Conservation (phyloP, 1,140 invertebrate genomes). For the Philotrypesis tridentata region DNA sequence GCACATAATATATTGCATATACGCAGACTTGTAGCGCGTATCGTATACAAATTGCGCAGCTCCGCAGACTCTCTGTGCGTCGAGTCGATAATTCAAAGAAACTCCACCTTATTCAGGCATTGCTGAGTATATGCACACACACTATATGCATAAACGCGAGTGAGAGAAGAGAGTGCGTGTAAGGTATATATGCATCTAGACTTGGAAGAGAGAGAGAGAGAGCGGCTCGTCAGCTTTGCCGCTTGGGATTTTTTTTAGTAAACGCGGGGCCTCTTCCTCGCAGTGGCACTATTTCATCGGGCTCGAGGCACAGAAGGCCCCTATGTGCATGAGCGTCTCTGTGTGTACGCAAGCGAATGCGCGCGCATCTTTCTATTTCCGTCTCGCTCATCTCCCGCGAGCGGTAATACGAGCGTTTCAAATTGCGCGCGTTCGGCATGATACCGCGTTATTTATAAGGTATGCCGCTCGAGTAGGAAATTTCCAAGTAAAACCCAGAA, state of each 20-base stretch:
- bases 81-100: background rate
- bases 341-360: too few relatives aligned
- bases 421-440: conserved; percentile 11
- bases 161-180: too few relatives aligned
- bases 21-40: too few relatives aligned
- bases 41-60: background rate
- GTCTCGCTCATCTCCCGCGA: background rate
- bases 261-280: background rate
- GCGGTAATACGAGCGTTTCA: conserved; percentile 18
- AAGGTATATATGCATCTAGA: too few relatives aligned
- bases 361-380: conserved; percentile 18
- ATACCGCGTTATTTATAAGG: conserved; percentile 37
- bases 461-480: conserved; percentile 1
- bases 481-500: background rate
- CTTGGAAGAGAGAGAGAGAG: too few relatives aligned
- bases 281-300: background rate
- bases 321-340: background rate
- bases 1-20: too few relatives aligned
- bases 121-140: too few relatives aligned
- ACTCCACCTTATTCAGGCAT: background rate
- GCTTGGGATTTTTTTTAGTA: background rate
- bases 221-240: too few relatives aligned
- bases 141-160: too few relatives aligned
- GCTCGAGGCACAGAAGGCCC: background rate
- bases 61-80: background rate